phyloP scores from a whole-genome alignment of 2,888 invertebrate species.

The Latrodectus hesperus region DNA sequence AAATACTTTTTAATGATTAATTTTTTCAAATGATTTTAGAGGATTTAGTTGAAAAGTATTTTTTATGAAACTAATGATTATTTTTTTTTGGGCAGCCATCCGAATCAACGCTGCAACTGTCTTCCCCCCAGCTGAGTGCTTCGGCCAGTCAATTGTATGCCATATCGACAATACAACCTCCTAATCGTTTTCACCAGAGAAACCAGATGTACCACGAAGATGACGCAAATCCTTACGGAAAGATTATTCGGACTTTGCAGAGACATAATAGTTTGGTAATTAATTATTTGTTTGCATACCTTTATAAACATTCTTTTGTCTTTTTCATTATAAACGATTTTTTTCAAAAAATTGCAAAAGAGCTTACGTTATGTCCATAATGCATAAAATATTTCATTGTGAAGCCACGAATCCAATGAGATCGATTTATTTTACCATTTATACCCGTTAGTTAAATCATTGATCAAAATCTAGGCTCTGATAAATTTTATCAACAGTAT shows the following conservation, averaged over 20 bases:
- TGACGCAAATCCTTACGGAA: slow-evolving; percentile 54
- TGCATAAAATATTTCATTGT: no score
- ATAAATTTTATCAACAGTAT: no score
- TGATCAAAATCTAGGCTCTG: no score
- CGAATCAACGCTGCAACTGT: slow-evolving; percentile 58
- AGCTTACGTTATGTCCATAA: no score
- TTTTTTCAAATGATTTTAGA: neutral
- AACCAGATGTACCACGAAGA: slow-evolving; percentile 52
- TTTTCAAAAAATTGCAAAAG: no score
- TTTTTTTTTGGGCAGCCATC: slow-evolving; percentile 41
- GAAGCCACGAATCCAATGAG: no score
- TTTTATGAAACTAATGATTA: neutral
- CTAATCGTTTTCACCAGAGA: slow-evolving; percentile 12
- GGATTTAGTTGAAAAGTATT: neutral
- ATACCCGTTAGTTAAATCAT: no score
- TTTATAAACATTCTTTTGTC: no score
- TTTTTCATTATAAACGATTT: no score
- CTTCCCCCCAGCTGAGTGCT: slow-evolving; percentile 23
- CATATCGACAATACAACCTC: slow-evolving; percentile 48
- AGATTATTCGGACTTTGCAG: slow-evolving; percentile 58
- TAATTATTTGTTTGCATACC: neutral
- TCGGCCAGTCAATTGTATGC: slow-evolving; percentile 60
- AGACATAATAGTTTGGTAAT: slow-evolving; percentile 56
- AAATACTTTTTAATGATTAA: no score
- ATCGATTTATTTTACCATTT: no score